Evolutionary conservation across 2,797 vertebrate species (phyloP).

Genomic region (Pseudochaenichthys georgianus): DNA sequence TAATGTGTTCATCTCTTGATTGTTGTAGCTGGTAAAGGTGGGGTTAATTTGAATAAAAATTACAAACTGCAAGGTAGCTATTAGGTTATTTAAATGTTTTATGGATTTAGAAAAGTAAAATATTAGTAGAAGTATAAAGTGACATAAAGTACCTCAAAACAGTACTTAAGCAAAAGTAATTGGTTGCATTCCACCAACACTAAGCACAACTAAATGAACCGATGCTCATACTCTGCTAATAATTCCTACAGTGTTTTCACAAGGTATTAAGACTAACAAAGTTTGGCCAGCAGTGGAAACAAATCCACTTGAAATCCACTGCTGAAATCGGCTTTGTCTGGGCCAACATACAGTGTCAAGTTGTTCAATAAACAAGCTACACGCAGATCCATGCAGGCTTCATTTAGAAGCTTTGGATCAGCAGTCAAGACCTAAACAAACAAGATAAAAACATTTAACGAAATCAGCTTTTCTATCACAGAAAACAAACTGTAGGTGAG

Average conservation of each 20-base stretch:
- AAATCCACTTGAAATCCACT: constrained; percentile 11
- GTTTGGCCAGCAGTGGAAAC: constrained; percentile 6
- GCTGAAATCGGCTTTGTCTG: constrained; percentile 9
- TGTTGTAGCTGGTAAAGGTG: too few relatives aligned
- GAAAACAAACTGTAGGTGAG: constrained; percentile 27
- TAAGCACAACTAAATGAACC: not conserved
- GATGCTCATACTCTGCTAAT: not conserved
- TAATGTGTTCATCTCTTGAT: too few relatives aligned
- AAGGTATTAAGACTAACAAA: constrained; percentile 20
- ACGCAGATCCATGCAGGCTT: constrained; percentile 24
- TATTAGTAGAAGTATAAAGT: too few relatives aligned
- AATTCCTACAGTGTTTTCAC: constrained; percentile 15
- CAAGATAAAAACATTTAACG: constrained; percentile 51
- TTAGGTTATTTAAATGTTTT: too few relatives aligned
- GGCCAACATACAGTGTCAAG: not conserved
- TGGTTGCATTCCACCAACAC: too few relatives aligned
- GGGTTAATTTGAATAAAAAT: too few relatives aligned
- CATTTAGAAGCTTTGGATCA: constrained; percentile 31
- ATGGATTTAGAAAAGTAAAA: too few relatives aligned
- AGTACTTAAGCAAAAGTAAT: too few relatives aligned
- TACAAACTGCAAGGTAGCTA: too few relatives aligned
- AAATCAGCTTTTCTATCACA: constrained; percentile 50
- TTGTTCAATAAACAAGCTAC: constrained; percentile 22
- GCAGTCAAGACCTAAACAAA: constrained; percentile 58
- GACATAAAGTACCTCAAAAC: too few relatives aligned